A percentile compares a stretch with the other conserved stretches of the same genome.
Conservation (phyloP, 2,797 vertebrate species). For the Xiphophorus birchmanni region DNA sequence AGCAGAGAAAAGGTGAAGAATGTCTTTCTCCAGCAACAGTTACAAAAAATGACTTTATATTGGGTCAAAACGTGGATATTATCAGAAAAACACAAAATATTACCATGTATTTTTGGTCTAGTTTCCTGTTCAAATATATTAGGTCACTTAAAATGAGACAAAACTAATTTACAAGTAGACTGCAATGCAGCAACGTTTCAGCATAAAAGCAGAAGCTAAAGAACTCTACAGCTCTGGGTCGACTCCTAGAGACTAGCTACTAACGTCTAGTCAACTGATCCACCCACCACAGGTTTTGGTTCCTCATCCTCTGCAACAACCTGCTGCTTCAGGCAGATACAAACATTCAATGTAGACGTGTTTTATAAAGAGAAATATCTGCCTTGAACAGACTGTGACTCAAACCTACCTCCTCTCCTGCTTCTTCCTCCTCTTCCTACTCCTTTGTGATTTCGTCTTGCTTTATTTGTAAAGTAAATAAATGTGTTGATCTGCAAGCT, state of each 20-base stretch:
- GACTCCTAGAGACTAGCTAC: background rate
- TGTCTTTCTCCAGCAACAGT: background rate
- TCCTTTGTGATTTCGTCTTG: constrained; percentile 61
- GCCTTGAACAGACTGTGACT: background rate
- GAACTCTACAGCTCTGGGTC: background rate
- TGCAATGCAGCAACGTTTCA: background rate
- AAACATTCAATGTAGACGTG: constrained; percentile 19
- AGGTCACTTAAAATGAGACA: too few species aligned
- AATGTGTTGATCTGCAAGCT: constrained; percentile 40
- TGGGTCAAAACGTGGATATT: too few species aligned
- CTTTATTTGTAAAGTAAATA: constrained; percentile 69
- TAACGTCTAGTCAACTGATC: constrained; percentile 4
- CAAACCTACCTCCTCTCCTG: constrained; percentile 65
- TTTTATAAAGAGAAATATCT: constrained; percentile 10
- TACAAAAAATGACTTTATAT: background rate
- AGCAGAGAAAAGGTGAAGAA: constrained; percentile 31
- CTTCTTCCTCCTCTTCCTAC: constrained; percentile 45
- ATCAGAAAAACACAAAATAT: too few species aligned
- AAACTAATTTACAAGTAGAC: background rate
- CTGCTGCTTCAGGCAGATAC: constrained; percentile 45
- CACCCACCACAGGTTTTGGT: constrained; percentile 53
- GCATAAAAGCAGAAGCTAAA: background rate
- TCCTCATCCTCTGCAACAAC: constrained; percentile 48
- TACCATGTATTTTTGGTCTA: too few species aligned
- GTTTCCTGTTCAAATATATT: too few species aligned